Evolutionary conservation across 2,888 invertebrate genomes (phyloP).

Genomic region (Oegoconia quadripuncta): DNA sequence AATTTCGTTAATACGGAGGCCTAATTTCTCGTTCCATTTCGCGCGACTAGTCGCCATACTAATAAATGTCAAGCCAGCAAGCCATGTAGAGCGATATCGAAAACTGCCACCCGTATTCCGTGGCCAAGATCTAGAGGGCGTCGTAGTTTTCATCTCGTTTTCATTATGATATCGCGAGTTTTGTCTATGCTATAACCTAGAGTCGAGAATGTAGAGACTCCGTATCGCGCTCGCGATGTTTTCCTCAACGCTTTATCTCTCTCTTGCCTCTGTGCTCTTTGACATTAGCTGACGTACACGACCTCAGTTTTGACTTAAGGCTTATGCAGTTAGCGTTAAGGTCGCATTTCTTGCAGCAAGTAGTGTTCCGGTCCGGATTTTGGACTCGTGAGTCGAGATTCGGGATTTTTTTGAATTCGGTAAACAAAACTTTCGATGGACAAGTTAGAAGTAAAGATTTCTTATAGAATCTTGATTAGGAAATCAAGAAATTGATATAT

Average conservation of each 20-base stretch:
- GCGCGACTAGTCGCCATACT: constrained; percentile 12
- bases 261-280: constrained; percentile 62
- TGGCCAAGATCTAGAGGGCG: constrained; percentile 2
- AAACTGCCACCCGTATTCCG: constrained; percentile 10
- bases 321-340: constrained; percentile 39
- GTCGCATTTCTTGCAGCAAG: constrained; percentile 32
- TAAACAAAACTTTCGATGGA: constrained; percentile 54
- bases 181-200: constrained; percentile 8
- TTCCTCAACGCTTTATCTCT: constrained; percentile 69
- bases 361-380: constrained; percentile 46
- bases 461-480: no score
- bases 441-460: constrained; percentile 40
- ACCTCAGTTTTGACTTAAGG: constrained; percentile 43
- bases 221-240: constrained; percentile 44
- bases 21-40: constrained; percentile 18
- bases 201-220: constrained; percentile 1
- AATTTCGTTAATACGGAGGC: constrained; percentile 2
- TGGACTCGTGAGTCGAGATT: constrained; percentile 66
- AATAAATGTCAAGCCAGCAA: constrained; percentile 15
- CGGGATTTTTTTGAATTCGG: constrained; percentile 65
- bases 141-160: constrained; percentile 22
- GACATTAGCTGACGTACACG: constrained; percentile 65
- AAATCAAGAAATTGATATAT: no score
- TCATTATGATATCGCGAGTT: constrained; percentile 31
- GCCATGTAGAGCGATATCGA: constrained; percentile 13